A percentile compares a stretch with the other conserved stretches of the same genome.
Conservation (phyloP, 1,140 invertebrate genomes). For the Atta colombica region DNA sequence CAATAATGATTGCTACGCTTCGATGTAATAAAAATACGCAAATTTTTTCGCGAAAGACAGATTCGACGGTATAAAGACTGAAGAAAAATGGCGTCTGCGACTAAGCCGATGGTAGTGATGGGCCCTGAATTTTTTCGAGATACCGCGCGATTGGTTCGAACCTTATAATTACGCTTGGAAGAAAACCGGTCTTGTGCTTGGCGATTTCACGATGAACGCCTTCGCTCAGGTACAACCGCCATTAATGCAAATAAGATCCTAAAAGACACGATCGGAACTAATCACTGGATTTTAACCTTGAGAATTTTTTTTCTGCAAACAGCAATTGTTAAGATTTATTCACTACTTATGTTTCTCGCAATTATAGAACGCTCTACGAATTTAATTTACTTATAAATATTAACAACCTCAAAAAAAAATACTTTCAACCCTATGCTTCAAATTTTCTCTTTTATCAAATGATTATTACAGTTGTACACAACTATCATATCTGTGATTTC, state of each 20-base stretch:
- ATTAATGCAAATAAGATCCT: slow-evolving; percentile 75
- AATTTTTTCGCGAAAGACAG: not conserved
- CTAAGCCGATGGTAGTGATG: slow-evolving; percentile 51
- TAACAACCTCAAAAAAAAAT: not conserved
- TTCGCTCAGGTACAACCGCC: slow-evolving; percentile 62
- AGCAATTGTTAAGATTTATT: slow-evolving; percentile 52
- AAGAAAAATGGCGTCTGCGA: slow-evolving; percentile 61
- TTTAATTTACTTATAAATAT: not conserved
- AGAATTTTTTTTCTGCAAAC: slow-evolving; percentile 33
- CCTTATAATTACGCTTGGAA: slow-evolving; percentile 74
- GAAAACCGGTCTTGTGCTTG: slow-evolving; percentile 72
- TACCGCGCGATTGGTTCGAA: slow-evolving; percentile 68
- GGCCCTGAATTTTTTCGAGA: slow-evolving; percentile 66
- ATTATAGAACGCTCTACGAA: not conserved
- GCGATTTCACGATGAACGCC: slow-evolving; percentile 73
- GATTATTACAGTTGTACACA: not conserved
- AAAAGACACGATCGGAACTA: slow-evolving; percentile 62
- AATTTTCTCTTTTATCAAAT: not conserved
- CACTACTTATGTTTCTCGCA: not conserved
- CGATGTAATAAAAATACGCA: not conserved
- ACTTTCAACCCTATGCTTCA: not conserved
- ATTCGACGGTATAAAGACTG: slow-evolving; percentile 16
- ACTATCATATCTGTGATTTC: not conserved
- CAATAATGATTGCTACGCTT: not conserved
- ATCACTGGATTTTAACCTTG: slow-evolving; percentile 43